These are phyloP conservation scores for Trypoxylon attenuatum DNA, from an alignment of 2,888 invertebrate genomes.

Conservation along the genomic window DNA sequence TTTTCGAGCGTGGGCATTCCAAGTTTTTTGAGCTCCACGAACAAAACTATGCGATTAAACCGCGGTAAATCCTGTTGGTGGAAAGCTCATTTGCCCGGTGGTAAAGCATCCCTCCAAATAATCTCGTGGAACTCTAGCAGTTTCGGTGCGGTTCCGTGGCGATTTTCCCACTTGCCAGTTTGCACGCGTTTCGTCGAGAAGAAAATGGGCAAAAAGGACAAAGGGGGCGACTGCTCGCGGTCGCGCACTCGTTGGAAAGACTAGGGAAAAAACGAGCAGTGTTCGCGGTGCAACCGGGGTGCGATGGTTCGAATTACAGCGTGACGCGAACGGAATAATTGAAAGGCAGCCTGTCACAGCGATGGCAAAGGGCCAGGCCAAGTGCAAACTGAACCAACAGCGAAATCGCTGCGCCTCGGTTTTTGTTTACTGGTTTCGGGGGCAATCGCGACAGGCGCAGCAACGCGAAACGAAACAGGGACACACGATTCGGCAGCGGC, in stretches of 20 bases:
- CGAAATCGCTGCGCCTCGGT: conserved; percentile 28
- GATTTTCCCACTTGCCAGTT: conserved; percentile 40
- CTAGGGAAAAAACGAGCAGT: conserved; percentile 13
- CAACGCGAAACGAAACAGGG: neutral
- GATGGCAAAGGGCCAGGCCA: conserved; percentile 57
- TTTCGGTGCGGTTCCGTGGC: neutral
- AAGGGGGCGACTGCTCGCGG: neutral
- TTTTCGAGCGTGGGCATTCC: too few species aligned
- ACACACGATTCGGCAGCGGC: neutral
- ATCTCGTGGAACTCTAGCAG: conserved; percentile 10
- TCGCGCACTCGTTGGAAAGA: conserved; percentile 27
- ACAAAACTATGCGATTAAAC: conserved; percentile 50
- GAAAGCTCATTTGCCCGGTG: conserved; percentile 51
- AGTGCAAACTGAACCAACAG: conserved; percentile 62
- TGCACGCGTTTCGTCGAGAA: conserved; percentile 20
- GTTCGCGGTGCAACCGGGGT: too few species aligned
- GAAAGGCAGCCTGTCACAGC: conserved; percentile 60
- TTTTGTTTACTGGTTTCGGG: conserved; percentile 46
- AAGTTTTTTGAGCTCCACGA: conserved; percentile 15
- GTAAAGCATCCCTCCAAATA: conserved; percentile 49
- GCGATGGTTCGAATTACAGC: conserved; percentile 53
- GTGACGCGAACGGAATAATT: conserved; percentile 61
- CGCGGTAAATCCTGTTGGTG: conserved; percentile 50
- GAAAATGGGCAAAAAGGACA: conserved; percentile 14
- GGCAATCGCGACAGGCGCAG: conserved; percentile 6